Percentiles rank a stretch among this genome's conserved stretches.
These are phyloP conservation scores for Timema cristinae DNA, from an alignment of 2,888 invertebrate species.

Conservation along the genomic window DNA sequence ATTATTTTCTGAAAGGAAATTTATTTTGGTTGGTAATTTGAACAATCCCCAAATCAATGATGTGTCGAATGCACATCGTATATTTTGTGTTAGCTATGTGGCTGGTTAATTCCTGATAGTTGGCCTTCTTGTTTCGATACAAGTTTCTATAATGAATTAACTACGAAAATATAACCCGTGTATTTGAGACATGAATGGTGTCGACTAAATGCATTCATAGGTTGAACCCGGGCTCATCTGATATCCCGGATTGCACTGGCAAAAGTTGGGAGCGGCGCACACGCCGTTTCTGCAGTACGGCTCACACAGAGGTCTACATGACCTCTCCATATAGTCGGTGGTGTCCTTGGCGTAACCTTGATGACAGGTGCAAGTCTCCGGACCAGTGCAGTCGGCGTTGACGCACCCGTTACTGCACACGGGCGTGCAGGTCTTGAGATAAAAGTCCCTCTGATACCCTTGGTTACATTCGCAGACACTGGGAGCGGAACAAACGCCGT, in stretches of 20 bases:
- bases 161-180: no score
- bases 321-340: slow-evolving; percentile 32
- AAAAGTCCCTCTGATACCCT: slow-evolving; percentile 31
- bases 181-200: no score
- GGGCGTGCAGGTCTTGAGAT: background rate
- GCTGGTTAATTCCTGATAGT: no score
- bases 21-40: no score
- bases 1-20: no score
- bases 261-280: slow-evolving; percentile 45
- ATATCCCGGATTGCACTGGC: slow-evolving; percentile 42
- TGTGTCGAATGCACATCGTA: no score
- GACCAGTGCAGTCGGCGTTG: slow-evolving; percentile 50
- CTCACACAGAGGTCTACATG: slow-evolving; percentile 6
- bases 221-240: no score
- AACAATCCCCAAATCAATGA: no score
- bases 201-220: no score
- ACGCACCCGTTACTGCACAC: slow-evolving; percentile 44
- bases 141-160: no score
- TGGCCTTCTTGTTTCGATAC: no score
- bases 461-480: slow-evolving; percentile 44
- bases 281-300: slow-evolving; percentile 43
- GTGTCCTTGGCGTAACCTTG: slow-evolving; percentile 46
- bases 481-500: slow-evolving; percentile 31
- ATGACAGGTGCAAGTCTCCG: slow-evolving; percentile 54
- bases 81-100: no score